These are phyloP conservation scores for Vesta saturnalis DNA, from an alignment of 2,888 invertebrate species.

Conservation along the genomic window DNA sequence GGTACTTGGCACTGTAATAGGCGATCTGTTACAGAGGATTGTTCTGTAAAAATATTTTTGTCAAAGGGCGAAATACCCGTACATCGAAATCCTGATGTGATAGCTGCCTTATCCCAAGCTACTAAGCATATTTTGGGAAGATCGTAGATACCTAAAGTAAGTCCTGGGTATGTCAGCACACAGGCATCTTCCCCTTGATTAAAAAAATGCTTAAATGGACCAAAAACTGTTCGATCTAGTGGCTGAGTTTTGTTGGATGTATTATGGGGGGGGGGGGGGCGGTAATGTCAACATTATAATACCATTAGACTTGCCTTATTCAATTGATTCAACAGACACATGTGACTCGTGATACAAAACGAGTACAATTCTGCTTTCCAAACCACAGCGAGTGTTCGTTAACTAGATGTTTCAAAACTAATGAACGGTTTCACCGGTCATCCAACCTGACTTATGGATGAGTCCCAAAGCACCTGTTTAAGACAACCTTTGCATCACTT, in stretches of 20 bases:
- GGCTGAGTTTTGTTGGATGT: not conserved
- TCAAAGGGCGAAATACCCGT: not conserved
- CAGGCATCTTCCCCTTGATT: not conserved
- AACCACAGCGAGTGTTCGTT: not conserved
- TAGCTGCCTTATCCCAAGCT: constrained; percentile 3
- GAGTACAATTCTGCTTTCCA: not conserved
- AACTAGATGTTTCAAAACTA: not conserved
- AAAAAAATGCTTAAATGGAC: not conserved
- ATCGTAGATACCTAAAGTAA: not conserved
- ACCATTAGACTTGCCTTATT: not conserved
- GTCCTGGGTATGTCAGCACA: not conserved
- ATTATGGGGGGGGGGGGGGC: no score
- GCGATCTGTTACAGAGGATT: not conserved
- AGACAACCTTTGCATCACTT: no score
- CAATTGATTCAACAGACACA: not conserved
- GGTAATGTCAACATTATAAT: not conserved
- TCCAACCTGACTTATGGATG: no score
- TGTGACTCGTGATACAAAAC: not conserved
- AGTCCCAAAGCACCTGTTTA: no score
- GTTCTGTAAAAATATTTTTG: not conserved
- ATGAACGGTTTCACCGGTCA: no score
- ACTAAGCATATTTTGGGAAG: not conserved
- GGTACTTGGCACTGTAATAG: not conserved
- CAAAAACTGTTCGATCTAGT: constrained; percentile 3
- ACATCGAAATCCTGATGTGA: not conserved